phyloP scores from a whole-genome alignment of 2,888 invertebrate genomes.

The Peribatodes rhomboidaria region DNA sequence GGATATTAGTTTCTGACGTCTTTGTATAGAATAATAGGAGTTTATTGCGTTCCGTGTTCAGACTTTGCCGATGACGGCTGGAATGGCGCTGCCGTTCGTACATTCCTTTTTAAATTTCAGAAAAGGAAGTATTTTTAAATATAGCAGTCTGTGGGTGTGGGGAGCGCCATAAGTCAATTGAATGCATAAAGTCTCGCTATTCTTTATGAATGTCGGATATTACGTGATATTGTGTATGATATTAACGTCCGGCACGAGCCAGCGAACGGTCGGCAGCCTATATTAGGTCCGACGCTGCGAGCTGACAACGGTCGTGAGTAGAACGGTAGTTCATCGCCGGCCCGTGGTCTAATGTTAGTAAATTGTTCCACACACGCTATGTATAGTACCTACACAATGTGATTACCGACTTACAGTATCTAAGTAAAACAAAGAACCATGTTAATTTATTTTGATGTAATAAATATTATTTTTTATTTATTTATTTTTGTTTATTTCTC shows the following conservation, averaged over 20 bases:
- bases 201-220: conserved; percentile 29
- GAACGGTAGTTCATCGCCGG: conserved; percentile 30
- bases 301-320: not conserved
- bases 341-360: conserved; percentile 50
- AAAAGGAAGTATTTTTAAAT: conserved; percentile 2
- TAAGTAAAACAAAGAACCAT: conserved; percentile 55
- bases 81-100: conserved; percentile 9
- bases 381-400: conserved; percentile 57
- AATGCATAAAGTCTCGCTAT: conserved; percentile 5
- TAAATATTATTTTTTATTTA: conserved; percentile 63
- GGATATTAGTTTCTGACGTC: not conserved
- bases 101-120: conserved; percentile 21
- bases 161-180: not conserved
- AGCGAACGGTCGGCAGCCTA: not conserved
- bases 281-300: conserved; percentile 1
- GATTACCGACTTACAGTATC: conserved; percentile 63
- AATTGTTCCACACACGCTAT: conserved; percentile 54
- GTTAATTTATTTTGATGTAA: conserved; percentile 71
- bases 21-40: conserved; percentile 15
- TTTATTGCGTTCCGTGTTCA: not conserved
- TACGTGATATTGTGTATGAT: conserved; percentile 34
- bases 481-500: conserved; percentile 48
- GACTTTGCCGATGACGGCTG: not conserved
- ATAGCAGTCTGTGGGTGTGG: conserved; percentile 1
- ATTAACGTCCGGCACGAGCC: conserved; percentile 22